A percentile compares a stretch with the other conserved stretches of the same genome.
Conservation (phyloP, 2,113 vertebrate species). For the Paramormyrops kingsleyae region DNA sequence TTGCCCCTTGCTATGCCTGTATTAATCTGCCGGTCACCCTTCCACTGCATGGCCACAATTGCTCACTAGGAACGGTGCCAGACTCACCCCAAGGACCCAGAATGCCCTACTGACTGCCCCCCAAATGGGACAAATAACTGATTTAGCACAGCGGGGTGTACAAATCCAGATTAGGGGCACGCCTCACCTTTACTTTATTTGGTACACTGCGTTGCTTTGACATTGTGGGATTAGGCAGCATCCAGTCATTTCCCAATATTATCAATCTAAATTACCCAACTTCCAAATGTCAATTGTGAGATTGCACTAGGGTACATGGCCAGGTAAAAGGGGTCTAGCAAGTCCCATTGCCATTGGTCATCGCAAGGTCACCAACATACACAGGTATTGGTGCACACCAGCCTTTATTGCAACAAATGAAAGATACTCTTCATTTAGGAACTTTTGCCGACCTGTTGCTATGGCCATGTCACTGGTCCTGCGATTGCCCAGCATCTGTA, state of each 20-base stretch:
- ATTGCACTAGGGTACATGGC: neutral
- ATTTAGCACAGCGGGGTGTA: too few relatives aligned
- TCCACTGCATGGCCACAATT: neutral
- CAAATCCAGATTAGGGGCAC: too few relatives aligned
- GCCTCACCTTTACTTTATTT: too few relatives aligned
- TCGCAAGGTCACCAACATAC: neutral
- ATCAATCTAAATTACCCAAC: neutral
- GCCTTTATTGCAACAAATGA: neutral
- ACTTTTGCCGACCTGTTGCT: too few relatives aligned
- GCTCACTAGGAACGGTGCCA: too few relatives aligned
- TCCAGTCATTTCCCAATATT: neutral
- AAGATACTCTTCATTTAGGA: too few relatives aligned
- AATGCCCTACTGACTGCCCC: too few relatives aligned
- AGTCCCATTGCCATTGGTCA: neutral
- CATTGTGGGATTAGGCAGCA: neutral
- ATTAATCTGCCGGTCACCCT: neutral
- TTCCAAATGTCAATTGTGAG: neutral
- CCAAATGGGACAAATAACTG: too few relatives aligned
- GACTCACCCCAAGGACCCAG: too few relatives aligned
- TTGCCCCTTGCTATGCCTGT: neutral
- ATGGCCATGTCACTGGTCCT: too few relatives aligned
- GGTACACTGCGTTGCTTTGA: too few relatives aligned
- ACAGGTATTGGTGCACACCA: neutral
- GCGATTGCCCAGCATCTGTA: neutral
- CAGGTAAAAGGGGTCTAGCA: neutral